phyloP scores from a whole-genome alignment of 2,113 vertebrate species.

The Chaetops frenatus region DNA sequence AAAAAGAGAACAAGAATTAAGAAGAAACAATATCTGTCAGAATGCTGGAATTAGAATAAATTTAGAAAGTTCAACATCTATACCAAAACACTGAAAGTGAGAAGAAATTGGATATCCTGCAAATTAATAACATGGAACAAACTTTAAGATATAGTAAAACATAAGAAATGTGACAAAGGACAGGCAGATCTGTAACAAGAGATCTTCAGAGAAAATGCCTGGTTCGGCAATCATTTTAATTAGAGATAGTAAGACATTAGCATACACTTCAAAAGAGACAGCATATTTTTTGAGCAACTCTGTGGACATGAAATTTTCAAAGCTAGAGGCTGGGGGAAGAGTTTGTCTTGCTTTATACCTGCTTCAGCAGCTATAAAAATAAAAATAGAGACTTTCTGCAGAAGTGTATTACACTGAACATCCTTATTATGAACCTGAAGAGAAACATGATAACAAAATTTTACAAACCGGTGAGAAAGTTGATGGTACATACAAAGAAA shows the following conservation, averaged over 20 bases:
- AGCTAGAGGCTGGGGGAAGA: not conserved
- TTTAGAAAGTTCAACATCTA: not conserved
- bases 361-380: not conserved
- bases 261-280: not conserved
- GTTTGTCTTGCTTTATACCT: not conserved
- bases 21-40: not conserved
- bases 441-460: not conserved
- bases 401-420: not conserved
- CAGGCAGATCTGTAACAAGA: not conserved
- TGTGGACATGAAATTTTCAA: not conserved
- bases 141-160: not conserved
- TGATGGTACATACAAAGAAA: not conserved
- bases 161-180: not conserved
- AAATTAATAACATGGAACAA: not conserved
- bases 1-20: not conserved
- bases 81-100: not conserved
- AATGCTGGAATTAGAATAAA: not conserved
- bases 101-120: not conserved
- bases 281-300: not conserved
- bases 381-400: not conserved
- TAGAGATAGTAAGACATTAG: not conserved
- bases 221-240: not conserved
- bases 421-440: not conserved
- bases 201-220: not conserved
- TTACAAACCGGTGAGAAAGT: not conserved